Conservation (phyloP, 2,797 vertebrate species). For the Micromesistius poutassou region DNA sequence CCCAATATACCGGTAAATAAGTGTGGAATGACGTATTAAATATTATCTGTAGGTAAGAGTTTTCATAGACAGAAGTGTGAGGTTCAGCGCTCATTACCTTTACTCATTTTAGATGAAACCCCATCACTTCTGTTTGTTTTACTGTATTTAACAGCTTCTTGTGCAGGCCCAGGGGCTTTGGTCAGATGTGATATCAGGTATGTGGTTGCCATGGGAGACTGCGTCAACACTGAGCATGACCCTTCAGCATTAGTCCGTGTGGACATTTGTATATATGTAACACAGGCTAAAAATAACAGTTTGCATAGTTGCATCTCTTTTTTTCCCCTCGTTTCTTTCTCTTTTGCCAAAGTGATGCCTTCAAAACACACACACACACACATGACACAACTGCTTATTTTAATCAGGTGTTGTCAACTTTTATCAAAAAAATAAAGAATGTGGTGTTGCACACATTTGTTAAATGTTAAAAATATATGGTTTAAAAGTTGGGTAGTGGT, state of each 20-base stretch:
- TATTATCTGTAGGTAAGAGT: too few species aligned
- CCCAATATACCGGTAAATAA: too few species aligned
- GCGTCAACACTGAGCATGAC: conserved; percentile 52
- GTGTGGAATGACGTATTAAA: too few species aligned
- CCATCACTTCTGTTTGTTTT: neutral
- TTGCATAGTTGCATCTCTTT: conserved; percentile 31
- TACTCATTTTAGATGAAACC: too few species aligned
- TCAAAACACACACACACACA: too few species aligned
- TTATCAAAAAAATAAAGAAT: neutral
- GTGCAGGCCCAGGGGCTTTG: conserved; percentile 5
- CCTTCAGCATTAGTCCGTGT: conserved; percentile 52
- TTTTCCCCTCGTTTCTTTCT: conserved; percentile 38
- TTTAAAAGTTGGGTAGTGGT: too few species aligned
- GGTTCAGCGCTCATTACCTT: too few species aligned
- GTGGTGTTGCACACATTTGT: neutral
- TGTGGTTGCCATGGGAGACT: conserved; percentile 40
- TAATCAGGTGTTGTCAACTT: too few species aligned
- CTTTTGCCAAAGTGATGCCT: conserved; percentile 5
- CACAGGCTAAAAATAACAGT: conserved; percentile 63
- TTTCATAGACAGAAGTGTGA: too few species aligned
- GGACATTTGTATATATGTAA: conserved; percentile 60
- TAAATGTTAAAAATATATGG: too few species aligned
- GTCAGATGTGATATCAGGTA: conserved; percentile 13
- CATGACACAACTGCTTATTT: too few species aligned
- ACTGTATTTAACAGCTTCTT: neutral